Conservation (phyloP, 2,797 vertebrate genomes). For the Sciurus vulgaris region DNA sequence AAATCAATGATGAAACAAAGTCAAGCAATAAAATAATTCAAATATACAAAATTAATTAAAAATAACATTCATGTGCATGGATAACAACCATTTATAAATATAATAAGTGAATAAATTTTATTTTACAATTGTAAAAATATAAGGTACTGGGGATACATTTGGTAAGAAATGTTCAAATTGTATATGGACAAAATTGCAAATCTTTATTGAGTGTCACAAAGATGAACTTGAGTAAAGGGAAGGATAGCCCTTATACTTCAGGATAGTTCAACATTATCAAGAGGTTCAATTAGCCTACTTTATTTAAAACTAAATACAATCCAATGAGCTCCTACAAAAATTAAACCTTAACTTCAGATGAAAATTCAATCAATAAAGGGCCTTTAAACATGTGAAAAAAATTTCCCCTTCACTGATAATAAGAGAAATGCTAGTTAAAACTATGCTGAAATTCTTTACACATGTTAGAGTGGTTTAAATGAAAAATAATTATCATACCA, state of each 20-base stretch:
- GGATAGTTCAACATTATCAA: background rate
- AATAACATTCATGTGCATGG: background rate
- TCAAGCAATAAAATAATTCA: slow-evolving; percentile 14
- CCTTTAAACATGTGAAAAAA: background rate
- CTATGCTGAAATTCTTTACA: background rate
- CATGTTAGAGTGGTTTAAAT: background rate
- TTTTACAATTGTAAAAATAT: background rate
- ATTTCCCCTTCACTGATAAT: background rate
- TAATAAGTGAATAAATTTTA: background rate
- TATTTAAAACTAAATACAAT: background rate
- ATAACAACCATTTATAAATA: background rate
- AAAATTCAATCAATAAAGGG: background rate
- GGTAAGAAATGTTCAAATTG: background rate
- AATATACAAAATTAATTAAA: background rate
- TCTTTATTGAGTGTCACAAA: background rate
- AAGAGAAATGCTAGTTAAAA: background rate
- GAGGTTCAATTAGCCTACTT: background rate
- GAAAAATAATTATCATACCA: background rate
- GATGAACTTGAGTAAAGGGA: background rate
- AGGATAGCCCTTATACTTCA: background rate
- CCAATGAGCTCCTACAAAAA: background rate
- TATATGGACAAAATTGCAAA: background rate
- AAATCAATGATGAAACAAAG: background rate
- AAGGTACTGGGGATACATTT: background rate
- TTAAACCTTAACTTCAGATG: background rate